Base-by-base conservation (phyloP, 2,113 vertebrate species). In the Poicephalus gulielmi region DNA sequence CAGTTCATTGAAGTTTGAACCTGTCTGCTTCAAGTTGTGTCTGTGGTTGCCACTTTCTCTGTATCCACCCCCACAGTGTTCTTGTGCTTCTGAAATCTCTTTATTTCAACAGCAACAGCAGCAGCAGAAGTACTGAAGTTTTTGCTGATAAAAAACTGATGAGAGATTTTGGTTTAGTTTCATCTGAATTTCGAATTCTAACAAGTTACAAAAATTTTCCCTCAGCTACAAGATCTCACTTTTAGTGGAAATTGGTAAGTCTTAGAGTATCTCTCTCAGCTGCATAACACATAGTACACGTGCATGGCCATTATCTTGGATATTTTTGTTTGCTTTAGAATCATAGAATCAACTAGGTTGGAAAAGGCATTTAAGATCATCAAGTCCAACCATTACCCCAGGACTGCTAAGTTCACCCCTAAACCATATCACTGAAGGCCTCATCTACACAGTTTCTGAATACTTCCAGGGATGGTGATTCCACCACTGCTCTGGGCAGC, bases 1-100 rank as follows among this genome's bases (percentile, higher is more conserved):
- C 83, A 96, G 84, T 90, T 94, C 90, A 76, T 71, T 91, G 85
- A 94, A 94, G 85, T 95, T 92, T 66, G 92, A 92, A 57, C 88
- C 57, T 88, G 47, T 50, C 95, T 87, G n/a, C 59, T 92, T 96
- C 86, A 96, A 88, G 83, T 86, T 95, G 80, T 89, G 85, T 78
- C 79, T 95, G 0, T 39, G 76, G 87, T 94, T 96, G 62, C 93
- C 75, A 60, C 81, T 90, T 91, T 79, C 66, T 94, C 66, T 87
- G 63, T 86, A 95, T 95, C 67, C 69, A 70, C 90, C 94, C 95
- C 96, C 85, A 67, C 83, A 92, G 70, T 83, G 76, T 95, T 95
- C 95, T 88, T 91, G 28, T 92, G 69, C 46, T 91, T 67, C 53
- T 44, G 62, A 84, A 50, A 60, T 90, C 68, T 92, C 88, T 95